Evolutionary conservation across 1,140 invertebrate species (phyloP), one percentile per base, ranked within the genome.

Genomic region (Plectrocnemia conspersa): DNA sequence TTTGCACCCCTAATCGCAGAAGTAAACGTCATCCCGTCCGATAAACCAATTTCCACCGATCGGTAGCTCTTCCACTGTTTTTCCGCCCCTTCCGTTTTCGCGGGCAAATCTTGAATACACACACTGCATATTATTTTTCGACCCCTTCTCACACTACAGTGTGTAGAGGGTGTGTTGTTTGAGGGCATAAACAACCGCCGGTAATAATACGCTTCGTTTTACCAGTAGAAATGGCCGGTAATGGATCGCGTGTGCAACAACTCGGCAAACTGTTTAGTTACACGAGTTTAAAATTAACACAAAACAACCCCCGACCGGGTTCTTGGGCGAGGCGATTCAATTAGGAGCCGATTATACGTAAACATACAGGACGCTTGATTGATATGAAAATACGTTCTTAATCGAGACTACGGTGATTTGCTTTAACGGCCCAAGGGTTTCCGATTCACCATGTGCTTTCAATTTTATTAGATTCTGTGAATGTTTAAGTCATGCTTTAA

Each of bases 281-380:
- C 42, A 23, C 42, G 19, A 45, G 42, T 45, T 45, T 45, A 27
- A 45, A 45, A 45, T 45, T 45, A 45, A 45, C 42, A 27, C 42
- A 40, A 23, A 27, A 15, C 7, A n/a, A n/a, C n/a, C n/a, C n/a
- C n/a, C 42, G 42, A 15, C 23, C 13, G 18, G 42, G 25, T 35
- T 13, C 16, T 15, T 15, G 11, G 32, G 40, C 18, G 11, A n/a
- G 23, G 23, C 42, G 42, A 45, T 45, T 45, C 42, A 45, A n/a
- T n/a, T n/a, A n/a, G n/a, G n/a, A n/a, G n/a, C n/a, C n/a, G n/a
- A n/a, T n/a, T n/a, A n/a, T n/a, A n/a, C n/a, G n/a, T n/a, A n/a
- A n/a, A n/a, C n/a, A n/a, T n/a, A n/a, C n/a, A n/a, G n/a, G n/a
- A n/a, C n/a, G n/a, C n/a, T n/a, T n/a, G n/a, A n/a, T n/a, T n/a